Percentiles rank a stretch among this genome's conserved stretches.
phyloP scores from a whole-genome alignment of 2,888 invertebrate species.

The Nemurella pictetii region DNA sequence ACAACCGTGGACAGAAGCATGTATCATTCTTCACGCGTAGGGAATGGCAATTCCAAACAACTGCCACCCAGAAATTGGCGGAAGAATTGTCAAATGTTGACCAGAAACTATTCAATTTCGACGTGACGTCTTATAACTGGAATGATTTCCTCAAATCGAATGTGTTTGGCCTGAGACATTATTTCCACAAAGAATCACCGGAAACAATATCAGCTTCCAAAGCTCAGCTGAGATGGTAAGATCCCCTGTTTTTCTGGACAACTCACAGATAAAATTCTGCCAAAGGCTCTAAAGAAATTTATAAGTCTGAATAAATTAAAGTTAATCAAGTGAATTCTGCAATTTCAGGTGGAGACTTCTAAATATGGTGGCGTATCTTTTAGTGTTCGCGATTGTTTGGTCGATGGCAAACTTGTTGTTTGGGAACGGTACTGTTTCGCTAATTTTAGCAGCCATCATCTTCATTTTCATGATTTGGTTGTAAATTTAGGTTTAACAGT shows the following conservation, averaged over 20 bases:
- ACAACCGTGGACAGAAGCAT: conserved; percentile 54
- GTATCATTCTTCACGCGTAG: conserved; percentile 57
- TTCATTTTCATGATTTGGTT: conserved; percentile 3
- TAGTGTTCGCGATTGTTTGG: not conserved
- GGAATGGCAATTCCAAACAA: conserved; percentile 55
- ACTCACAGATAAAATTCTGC: not conserved
- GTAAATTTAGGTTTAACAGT: no score
- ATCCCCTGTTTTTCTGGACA: not conserved
- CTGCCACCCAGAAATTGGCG: conserved; percentile 49
- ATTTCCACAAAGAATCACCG: conserved; percentile 55
- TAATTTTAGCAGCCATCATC: not conserved
- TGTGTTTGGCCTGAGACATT: conserved; percentile 56
- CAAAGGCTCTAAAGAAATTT: not conserved
- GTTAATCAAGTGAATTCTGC: no score
- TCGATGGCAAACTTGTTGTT: not conserved
- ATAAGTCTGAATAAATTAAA: not conserved
- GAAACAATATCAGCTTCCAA: conserved; percentile 33
- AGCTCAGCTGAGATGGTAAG: conserved; percentile 4
- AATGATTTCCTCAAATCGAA: conserved; percentile 56
- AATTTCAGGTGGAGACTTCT: conserved; percentile 8
- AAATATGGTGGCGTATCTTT: not conserved
- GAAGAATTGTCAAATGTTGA: conserved; percentile 48
- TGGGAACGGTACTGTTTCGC: not conserved
- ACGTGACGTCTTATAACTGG: conserved; percentile 56
- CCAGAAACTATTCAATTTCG: conserved; percentile 54